A percentile compares a stretch with the other conserved stretches of the same genome.
These are phyloP conservation scores for Cordilura impudica DNA, from an alignment of 2,888 invertebrate genomes.

Conservation along the genomic window DNA sequence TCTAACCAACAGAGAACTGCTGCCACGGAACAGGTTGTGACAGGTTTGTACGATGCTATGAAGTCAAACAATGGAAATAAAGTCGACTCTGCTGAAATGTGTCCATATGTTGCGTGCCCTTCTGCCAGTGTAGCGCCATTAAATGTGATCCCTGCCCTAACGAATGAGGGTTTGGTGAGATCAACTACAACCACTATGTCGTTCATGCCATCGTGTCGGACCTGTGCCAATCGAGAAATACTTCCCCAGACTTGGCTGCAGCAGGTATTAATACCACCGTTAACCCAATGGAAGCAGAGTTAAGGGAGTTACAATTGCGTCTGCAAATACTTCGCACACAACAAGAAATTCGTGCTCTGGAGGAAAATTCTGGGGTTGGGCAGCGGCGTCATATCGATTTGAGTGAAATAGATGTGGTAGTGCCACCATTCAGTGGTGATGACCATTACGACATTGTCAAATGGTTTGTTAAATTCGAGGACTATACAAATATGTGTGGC, in stretches of 20 bases:
- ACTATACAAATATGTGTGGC: slow-evolving; percentile 15
- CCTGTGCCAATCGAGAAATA: background rate
- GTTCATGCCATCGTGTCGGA: background rate
- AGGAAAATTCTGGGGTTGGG: too few relatives aligned
- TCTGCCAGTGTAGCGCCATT: too few relatives aligned
- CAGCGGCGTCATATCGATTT: background rate
- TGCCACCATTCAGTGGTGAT: slow-evolving; percentile 35
- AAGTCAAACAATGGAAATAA: too few relatives aligned
- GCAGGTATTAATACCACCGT: background rate
- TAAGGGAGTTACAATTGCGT: background rate
- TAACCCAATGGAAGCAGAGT: background rate
- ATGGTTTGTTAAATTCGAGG: slow-evolving; percentile 41
- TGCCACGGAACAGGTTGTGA: too few relatives aligned
- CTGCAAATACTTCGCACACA: background rate
- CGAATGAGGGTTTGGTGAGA: too few relatives aligned
- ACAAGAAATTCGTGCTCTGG: too few relatives aligned
- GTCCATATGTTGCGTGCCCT: too few relatives aligned
- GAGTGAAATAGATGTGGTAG: slow-evolving; percentile 15
- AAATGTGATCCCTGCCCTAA: too few relatives aligned
- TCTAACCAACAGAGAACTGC: too few relatives aligned
- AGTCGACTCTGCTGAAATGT: too few relatives aligned
- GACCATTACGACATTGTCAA: slow-evolving; percentile 31
- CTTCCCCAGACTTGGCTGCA: background rate
- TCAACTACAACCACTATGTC: too few relatives aligned
- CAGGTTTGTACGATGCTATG: too few relatives aligned